Evolutionary conservation across 2,797 vertebrate species (phyloP), one percentile per base, ranked within the genome.

Genomic region (Rhynchotus rufescens): DNA sequence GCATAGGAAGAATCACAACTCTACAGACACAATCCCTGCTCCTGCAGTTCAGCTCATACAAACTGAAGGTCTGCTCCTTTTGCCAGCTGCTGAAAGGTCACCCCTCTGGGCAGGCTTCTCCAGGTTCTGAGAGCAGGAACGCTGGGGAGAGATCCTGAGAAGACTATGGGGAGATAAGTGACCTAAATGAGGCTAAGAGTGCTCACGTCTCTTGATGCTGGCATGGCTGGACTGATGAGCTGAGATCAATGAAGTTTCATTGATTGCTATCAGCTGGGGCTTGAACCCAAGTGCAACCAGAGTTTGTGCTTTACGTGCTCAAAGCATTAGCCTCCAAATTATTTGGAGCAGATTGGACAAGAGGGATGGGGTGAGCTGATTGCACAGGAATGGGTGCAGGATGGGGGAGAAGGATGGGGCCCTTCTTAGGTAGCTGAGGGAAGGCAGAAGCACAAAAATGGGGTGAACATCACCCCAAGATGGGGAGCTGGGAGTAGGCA

Each of bases 271-370:
- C 30, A 64, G 1, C 51, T 56, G 56, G 32, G 12, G 7, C 36
- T 73, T 87, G 44, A 89, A 87, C 34, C 12, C 10, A 36, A 59
- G 19, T 73, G 26, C 56, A 80, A 11, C 2, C 17, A 72, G 30
- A 42, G 34, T 57, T 72, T 19, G 15, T 49, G 45, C 16, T 69
- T 52, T n/a, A 38, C 5, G 19, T 20, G 56, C 1, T n/a, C 23
- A 20, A 5, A 59, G 4, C 49, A 66, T 38, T 68, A 45, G 9
- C 8, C 8, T 62, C 45, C 52, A 84, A 84, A 86, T 38, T 44
- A 80, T 21, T 0, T 0, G 30, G 28, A 56, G 23, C 19, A 12
- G 8, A 8, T 72, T 54, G n/a, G 30, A 4, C 14, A 20, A 12
- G 52, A 20, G 15, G 42, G 42, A 40, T 40, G 40, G 40, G 0